These are phyloP conservation scores for Deilephila porcellus DNA, from an alignment of 2,888 invertebrate genomes.

Conservation along the genomic window DNA sequence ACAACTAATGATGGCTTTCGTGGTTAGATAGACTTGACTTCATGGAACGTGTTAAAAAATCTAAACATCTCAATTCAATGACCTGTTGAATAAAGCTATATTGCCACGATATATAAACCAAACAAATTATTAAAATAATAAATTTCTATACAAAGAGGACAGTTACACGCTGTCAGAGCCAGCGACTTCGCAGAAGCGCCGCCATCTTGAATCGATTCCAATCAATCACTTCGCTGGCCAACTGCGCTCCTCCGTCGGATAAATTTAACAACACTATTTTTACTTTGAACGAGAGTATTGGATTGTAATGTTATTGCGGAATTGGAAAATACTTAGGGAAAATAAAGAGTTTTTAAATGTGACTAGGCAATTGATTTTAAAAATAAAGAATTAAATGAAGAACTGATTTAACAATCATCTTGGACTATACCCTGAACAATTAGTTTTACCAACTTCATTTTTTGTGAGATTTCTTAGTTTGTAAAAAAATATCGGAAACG, in stretches of 20 bases:
- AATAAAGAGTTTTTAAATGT: too few species aligned
- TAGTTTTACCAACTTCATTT: too few species aligned
- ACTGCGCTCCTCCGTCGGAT: conserved; percentile 30
- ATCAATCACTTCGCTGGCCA: conserved; percentile 47
- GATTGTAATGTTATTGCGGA: background rate
- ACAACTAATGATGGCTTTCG: too few species aligned
- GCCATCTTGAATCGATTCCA: conserved; percentile 52
- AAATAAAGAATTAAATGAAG: too few species aligned
- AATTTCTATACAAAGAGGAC: conserved; percentile 5
- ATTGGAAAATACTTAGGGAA: too few species aligned
- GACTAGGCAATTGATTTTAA: too few species aligned
- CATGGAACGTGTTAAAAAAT: too few species aligned
- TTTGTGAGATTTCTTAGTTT: too few species aligned
- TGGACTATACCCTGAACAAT: too few species aligned
- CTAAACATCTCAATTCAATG: background rate
- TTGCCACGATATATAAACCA: background rate
- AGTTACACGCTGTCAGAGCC: conserved; percentile 1
- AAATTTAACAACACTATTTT: conserved; percentile 26
- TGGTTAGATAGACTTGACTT: too few species aligned
- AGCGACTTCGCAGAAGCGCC: conserved; percentile 17
- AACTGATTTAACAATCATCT: too few species aligned
- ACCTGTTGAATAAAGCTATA: background rate
- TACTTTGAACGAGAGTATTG: background rate
- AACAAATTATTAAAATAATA: conserved; percentile 13
- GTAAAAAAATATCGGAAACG: too few species aligned